phyloP scores from a whole-genome alignment of 2,888 invertebrate genomes.

The Tipula unca region DNA sequence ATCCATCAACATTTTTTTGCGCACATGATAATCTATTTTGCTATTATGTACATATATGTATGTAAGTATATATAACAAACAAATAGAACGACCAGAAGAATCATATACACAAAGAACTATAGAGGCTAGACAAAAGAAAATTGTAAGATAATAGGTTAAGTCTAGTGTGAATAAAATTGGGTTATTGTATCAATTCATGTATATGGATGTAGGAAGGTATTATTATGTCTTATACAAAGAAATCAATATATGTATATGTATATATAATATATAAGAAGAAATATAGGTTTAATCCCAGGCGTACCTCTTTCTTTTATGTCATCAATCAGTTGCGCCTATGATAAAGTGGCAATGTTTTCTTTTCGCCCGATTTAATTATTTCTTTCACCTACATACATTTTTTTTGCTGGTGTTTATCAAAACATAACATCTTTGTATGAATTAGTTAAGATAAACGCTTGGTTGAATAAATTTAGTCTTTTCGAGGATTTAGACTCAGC shows the following conservation, averaged over 20 bases:
- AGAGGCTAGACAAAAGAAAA: background rate
- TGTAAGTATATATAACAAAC: too few relatives aligned
- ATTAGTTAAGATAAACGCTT: background rate
- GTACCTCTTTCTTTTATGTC: background rate
- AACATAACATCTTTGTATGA: background rate
- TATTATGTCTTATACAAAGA: background rate
- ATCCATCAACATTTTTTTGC: background rate
- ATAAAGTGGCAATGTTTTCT: background rate
- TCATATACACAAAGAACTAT: background rate
- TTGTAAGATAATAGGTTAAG: background rate
- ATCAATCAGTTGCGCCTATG: background rate
- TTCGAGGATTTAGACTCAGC: background rate
- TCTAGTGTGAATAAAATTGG: conserved; percentile 8
- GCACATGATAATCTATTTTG: background rate
- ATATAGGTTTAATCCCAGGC: background rate
- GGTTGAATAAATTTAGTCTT: background rate
- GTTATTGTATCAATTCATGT: background rate
- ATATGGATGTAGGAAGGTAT: background rate
- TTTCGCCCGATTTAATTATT: background rate
- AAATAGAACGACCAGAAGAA: background rate
- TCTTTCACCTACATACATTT: background rate
- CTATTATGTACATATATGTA: background rate
- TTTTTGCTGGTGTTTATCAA: background rate
- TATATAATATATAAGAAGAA: too few relatives aligned
- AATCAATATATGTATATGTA: too few relatives aligned